Base-by-base conservation (phyloP, 1,140 invertebrate genomes). In the Drosophila littoralis region DNA sequence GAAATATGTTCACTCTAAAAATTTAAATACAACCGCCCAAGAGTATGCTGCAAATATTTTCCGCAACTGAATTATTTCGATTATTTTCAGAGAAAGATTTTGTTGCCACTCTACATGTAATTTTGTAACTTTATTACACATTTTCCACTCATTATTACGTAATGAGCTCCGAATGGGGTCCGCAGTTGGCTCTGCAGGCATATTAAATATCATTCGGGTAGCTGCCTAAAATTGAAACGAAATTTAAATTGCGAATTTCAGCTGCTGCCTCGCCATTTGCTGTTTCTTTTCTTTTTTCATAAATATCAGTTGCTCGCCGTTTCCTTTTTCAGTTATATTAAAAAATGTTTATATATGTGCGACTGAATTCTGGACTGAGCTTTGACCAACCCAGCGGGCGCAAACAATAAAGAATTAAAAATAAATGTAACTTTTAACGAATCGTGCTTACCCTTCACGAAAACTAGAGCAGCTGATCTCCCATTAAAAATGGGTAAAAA, bases 281-380 rank as follows among this genome's bases (percentile, higher is more conserved):
- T 66, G 45, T 58, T 55, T 40, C 57, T 57, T 69, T 63, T 48
- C 10, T 45, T 32, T 17, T 12, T 7, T 9, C 33, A 46, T 54
- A 38, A 55, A 70, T 70, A 65, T 36, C 52, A 45, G 38, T 58
- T 59, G 36, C 69, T 58, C 55, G 28, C 38, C 17, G 43, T 59
- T 58, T 68, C 45, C 13, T 15, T 65, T 46, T 33, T 35, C 35
- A 46, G 80, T 60, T 54, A 48, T 74, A 83, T 79, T 81, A 77
- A 82, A 83, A 82, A 75, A 81, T 64, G 43, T 54, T 52, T 70
- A 45, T 64, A 46, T 63, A 65, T 51, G 58, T 67, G 13, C 17
- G 12, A 7, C 17, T 55, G 35, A 28, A 9, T 42, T 22, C 12
- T 15, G 38, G 38, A 15, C 52, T 51, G 32, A 13, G 51, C 28